Conservation (phyloP, 2,797 vertebrate species). For the Euthynnus affinis region DNA sequence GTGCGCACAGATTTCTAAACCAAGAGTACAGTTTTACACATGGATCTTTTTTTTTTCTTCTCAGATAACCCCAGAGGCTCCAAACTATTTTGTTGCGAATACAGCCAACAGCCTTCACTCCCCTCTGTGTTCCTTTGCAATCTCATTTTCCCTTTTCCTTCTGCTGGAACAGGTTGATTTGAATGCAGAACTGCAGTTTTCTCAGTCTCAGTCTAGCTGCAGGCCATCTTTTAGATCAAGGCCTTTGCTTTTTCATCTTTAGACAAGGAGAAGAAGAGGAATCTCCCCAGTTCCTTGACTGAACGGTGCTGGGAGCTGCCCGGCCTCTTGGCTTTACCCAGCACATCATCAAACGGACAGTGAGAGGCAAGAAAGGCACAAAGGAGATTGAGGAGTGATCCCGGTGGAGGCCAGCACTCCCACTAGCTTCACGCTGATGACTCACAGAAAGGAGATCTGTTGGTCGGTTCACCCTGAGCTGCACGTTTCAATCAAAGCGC, state of each 20-base stretch:
- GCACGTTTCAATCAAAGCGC: slow-evolving; percentile 44
- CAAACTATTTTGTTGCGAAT: slow-evolving; percentile 52
- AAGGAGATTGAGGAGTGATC: slow-evolving; percentile 61
- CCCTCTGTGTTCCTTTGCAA: slow-evolving; percentile 56
- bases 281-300: slow-evolving; percentile 60
- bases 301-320: slow-evolving; percentile 60
- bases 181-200: slow-evolving; percentile 69
- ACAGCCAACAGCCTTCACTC: slow-evolving; percentile 56
- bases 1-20: no score
- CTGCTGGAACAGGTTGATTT: slow-evolving; percentile 73
- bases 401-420: slow-evolving; percentile 67
- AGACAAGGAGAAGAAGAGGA: slow-evolving; percentile 62
- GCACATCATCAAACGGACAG: slow-evolving; percentile 72
- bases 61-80: no score
- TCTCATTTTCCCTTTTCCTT: slow-evolving; percentile 64
- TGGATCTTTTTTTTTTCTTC: no score
- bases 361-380: slow-evolving; percentile 54
- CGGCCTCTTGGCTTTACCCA: slow-evolving; percentile 53
- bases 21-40: no score
- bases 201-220: slow-evolving; percentile 62
- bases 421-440: slow-evolving; percentile 68
- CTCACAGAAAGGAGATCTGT: slow-evolving; percentile 64
- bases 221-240: slow-evolving; percentile 72
- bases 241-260: slow-evolving; percentile 67
- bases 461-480: slow-evolving; percentile 37